Evolutionary conservation across 2,888 invertebrate genomes (phyloP).

Genomic region (Carpatolechia fugitivella): DNA sequence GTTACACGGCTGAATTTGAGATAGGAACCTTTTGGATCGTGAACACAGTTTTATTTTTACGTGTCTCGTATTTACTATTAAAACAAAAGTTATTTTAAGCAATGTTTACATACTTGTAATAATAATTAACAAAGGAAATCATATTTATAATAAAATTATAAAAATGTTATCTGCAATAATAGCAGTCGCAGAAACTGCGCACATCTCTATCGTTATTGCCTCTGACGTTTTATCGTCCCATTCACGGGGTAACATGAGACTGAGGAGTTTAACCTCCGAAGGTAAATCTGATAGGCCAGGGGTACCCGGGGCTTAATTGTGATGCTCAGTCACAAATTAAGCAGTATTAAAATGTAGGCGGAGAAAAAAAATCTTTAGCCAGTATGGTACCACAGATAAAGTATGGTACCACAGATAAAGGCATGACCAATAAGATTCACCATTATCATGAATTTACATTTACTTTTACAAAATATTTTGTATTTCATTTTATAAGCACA

Average conservation of each 20-base stretch:
- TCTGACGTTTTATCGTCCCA: conserved; percentile 65
- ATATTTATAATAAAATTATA: no score
- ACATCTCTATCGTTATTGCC: conserved; percentile 46
- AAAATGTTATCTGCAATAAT: neutral
- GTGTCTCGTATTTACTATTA: no score
- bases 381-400: no score
- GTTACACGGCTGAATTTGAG: no score
- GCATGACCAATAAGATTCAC: no score
- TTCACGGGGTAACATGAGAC: conserved; percentile 62
- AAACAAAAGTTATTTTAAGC: no score
- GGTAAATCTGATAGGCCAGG: conserved; percentile 42
- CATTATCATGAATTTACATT: no score
- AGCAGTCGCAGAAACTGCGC: neutral
- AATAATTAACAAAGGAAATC: no score
- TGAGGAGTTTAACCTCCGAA: conserved; percentile 51
- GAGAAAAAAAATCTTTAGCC: neutral
- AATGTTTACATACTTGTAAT: no score
- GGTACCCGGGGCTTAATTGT: conserved; percentile 33
- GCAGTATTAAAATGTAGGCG: conserved; percentile 13
- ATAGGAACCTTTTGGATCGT: no score
- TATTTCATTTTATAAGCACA: neutral
- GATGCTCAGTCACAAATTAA: conserved; percentile 27
- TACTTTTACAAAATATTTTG: neutral
- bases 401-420: no score
- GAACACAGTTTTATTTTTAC: no score